Base-by-base conservation (phyloP, 2,797 vertebrate genomes). In the Muscicapa comitata region DNA sequence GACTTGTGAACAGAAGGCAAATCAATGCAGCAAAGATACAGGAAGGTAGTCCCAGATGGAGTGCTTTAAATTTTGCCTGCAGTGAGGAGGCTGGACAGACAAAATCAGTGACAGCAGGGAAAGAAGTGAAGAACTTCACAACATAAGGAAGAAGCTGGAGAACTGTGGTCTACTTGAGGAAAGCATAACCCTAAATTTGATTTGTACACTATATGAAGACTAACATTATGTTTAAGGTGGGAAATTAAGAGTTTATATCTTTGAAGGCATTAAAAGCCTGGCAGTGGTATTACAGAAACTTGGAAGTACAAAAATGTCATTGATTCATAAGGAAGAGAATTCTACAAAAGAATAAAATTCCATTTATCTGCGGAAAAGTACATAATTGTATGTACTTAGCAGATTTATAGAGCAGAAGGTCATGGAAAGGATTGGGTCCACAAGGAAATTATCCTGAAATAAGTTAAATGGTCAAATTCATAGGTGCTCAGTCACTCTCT, bases 1-100 rank as follows among this genome's bases (percentile, higher is more conserved):
- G n/a, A 68, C 47, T 68, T 86, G 54, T 53, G 54, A 96, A 78
- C 76, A 90, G 88, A 86, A 86, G 79, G 79, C 35, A 92, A 67
- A 94, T 65, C 24, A 50, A 58, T 66, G 43, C 47, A 43, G 54
- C 45, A 80, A 81, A 90, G 50, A 75, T 38, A 57, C 9, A 72
- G 28, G 42, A 90, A 86, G 77, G 77, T 75, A 37, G 74, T 85
- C 51, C 88, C 88, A 90, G 73, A 78, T 55, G 81, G 77, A 19
- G 28, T 48, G 21, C 65, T 77, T 7, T 53, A 55, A 50, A 25
- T 72, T 68, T 62, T 86, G 15, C 77, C 66, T 29, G 16, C 25
- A 82, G 23, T 4, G 7, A 84, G 21, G 43, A 82, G 28, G 26
- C 21, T 47, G 74, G 84, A 82, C 55, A 35, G 25, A 75, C 31